Percentiles rank a stretch among this genome's conserved stretches.
Conservation (phyloP, 2,797 vertebrate species). For the Sebastes steindachneri region DNA sequence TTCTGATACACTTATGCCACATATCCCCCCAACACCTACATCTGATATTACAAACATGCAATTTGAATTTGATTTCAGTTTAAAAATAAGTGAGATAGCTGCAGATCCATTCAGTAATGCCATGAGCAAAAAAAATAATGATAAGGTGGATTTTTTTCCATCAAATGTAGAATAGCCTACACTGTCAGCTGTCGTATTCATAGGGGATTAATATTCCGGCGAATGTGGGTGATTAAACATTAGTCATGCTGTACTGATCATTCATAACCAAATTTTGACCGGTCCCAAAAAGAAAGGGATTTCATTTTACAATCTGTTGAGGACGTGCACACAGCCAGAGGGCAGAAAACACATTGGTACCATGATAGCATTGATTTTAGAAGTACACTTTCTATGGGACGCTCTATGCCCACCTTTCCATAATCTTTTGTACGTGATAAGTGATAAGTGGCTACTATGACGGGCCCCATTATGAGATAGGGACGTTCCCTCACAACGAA, state of each 20-base stretch:
- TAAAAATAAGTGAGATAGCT: not conserved
- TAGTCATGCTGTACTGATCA: slow-evolving; percentile 56
- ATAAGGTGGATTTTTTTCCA: not conserved
- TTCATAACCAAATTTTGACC: slow-evolving; percentile 31
- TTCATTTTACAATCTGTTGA: slow-evolving; percentile 25
- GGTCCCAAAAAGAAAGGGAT: slow-evolving; percentile 21
- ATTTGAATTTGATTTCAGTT: not conserved
- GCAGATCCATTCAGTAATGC: slow-evolving; percentile 6
- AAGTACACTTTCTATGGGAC: not conserved
- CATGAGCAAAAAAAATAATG: slow-evolving; percentile 13
- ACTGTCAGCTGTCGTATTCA: slow-evolving; percentile 46
- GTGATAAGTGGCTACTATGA: not conserved
- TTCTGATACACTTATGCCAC: not conserved
- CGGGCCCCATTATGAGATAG: not conserved
- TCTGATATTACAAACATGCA: not conserved
- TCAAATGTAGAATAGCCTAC: slow-evolving; percentile 29
- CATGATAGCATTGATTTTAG: not conserved
- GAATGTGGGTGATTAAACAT: slow-evolving; percentile 62
- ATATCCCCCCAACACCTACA: not conserved
- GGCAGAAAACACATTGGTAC: slow-evolving; percentile 10
- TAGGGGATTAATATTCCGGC: slow-evolving; percentile 45
- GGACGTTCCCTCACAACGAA: not conserved
- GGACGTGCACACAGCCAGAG: slow-evolving; percentile 16
- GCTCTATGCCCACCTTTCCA: not conserved
- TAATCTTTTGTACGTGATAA: not conserved